phyloP scores from a whole-genome alignment of 2,797 vertebrate genomes.

The Malurus leucopterus region DNA sequence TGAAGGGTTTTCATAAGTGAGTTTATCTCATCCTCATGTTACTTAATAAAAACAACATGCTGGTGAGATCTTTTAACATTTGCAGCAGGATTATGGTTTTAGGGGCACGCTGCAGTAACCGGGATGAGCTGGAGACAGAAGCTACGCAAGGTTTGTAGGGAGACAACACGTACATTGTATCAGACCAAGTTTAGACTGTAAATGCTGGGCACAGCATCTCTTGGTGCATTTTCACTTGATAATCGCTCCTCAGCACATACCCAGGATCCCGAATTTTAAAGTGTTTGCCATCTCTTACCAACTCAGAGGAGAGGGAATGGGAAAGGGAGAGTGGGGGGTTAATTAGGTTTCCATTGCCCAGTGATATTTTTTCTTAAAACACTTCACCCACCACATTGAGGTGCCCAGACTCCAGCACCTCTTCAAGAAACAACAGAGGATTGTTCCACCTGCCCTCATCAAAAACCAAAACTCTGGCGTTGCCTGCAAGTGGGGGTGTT shows the following conservation, averaged over 20 bases:
- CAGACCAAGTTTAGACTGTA: rapidly evolving
- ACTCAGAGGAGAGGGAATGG: not conserved
- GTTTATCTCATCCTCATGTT: not conserved
- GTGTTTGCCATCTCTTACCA: not conserved
- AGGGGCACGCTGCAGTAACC: not conserved
- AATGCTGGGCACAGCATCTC: not conserved
- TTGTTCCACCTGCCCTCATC: not conserved
- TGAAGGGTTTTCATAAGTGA: not conserved
- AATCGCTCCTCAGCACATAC: not conserved
- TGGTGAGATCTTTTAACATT: not conserved
- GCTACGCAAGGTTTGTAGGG: not conserved
- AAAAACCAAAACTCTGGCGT: not conserved
- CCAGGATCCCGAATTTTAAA: not conserved
- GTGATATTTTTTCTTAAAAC: not conserved
- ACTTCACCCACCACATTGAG: not conserved
- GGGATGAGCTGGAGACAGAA: not conserved
- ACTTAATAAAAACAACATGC: not conserved
- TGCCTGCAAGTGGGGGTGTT: not conserved
- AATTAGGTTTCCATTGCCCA: not conserved
- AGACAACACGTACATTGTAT: rapidly evolving
- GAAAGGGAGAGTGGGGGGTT: not conserved
- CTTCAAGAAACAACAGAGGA: not conserved
- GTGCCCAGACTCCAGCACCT: not conserved
- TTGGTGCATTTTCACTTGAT: not conserved
- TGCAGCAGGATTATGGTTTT: not conserved